phyloP scores from a whole-genome alignment of 2,113 vertebrate species.

The Gymnogyps californianus region DNA sequence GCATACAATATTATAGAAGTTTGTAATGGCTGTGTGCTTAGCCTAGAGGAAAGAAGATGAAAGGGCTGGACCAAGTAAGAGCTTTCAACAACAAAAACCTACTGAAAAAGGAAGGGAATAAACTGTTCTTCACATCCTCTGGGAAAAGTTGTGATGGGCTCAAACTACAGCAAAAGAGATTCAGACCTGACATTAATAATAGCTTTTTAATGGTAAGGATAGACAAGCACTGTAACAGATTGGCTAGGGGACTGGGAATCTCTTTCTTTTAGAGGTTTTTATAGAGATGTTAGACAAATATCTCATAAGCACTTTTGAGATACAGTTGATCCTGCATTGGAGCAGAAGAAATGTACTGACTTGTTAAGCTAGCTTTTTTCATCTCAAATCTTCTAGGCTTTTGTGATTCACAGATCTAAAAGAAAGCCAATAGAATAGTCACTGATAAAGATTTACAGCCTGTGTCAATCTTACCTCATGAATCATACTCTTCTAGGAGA shows the following conservation, averaged over 20 bases:
- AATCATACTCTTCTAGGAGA: neutral
- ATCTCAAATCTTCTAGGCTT: neutral
- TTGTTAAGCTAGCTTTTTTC: conserved; percentile 2
- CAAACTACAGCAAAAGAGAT: neutral
- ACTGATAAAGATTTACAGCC: neutral
- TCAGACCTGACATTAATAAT: neutral
- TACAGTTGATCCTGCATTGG: neutral
- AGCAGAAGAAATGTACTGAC: conserved; percentile 6
- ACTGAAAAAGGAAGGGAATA: neutral
- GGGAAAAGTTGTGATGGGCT: neutral
- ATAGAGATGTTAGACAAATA: neutral
- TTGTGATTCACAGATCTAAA: neutral
- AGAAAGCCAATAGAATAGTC: neutral
- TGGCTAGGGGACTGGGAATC: neutral
- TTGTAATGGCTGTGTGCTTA: neutral
- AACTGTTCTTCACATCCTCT: neutral
- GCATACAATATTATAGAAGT: neutral
- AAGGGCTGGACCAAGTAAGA: neutral
- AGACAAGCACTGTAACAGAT: neutral
- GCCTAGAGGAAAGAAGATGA: neutral
- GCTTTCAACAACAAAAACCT: neutral
- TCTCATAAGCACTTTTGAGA: neutral
- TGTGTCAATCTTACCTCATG: neutral
- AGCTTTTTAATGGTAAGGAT: neutral
- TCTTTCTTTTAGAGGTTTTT: neutral